Evolutionary conservation across 2,797 vertebrate species (phyloP).

Genomic region (Melanotaenia nigrans): DNA sequence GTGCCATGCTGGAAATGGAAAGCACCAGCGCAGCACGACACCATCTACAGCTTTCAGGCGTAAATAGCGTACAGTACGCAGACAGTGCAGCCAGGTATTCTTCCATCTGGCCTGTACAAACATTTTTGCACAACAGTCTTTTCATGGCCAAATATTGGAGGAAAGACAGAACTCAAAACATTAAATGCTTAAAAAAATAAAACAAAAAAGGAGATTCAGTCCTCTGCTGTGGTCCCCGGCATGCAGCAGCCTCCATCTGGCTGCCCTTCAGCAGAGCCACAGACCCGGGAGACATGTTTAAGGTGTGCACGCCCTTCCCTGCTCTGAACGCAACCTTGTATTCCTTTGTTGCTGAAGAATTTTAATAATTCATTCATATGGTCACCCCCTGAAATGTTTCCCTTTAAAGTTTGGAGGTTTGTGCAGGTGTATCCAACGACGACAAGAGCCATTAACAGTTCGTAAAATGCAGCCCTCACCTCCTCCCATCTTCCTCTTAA

Average conservation of each 20-base stretch:
- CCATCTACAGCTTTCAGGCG: conserved; percentile 40
- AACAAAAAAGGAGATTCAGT: conserved; percentile 16
- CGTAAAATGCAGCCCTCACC: conserved; percentile 18
- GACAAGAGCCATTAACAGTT: conserved; percentile 18
- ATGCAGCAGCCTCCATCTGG: conserved; percentile 43
- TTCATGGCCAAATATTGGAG: conserved; percentile 37
- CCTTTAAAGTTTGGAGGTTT: conserved; percentile 44
- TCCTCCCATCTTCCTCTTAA: conserved; percentile 18
- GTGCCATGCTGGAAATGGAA: conserved; percentile 47
- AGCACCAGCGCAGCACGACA: conserved; percentile 49
- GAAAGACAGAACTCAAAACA: conserved; percentile 38
- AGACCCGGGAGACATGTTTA: conserved; percentile 23
- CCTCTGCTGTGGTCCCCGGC: conserved; percentile 53
- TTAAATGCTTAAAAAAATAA: conserved; percentile 4
- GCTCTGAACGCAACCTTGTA: conserved; percentile 22
- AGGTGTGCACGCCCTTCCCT: conserved; percentile 11
- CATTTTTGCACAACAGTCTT: conserved; percentile 45
- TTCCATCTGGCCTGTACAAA: conserved; percentile 43
- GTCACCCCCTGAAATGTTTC: conserved; percentile 49
- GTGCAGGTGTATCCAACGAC: conserved; percentile 23
- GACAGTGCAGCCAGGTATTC: conserved; percentile 45
- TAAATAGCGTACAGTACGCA: conserved; percentile 35
- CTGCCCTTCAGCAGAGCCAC: conserved; percentile 12
- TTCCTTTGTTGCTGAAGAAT: conserved; percentile 34
- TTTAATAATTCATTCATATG: conserved; percentile 14